Conservation (phyloP, 2,888 invertebrate species). For the Harpalus rubripes region DNA sequence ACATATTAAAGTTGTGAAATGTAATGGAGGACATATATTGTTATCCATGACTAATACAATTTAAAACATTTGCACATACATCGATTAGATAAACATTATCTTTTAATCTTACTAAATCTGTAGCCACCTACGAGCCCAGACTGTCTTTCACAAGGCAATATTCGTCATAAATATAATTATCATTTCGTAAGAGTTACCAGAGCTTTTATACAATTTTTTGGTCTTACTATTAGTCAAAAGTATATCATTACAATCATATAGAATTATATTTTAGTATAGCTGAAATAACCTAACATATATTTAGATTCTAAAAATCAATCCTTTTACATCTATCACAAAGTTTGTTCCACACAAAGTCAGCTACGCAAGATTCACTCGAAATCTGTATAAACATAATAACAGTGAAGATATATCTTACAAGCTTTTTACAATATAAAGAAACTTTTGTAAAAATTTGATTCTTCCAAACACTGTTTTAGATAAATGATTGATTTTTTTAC, state of each 20-base stretch:
- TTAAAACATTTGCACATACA: conserved; percentile 76
- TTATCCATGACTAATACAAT: conserved; percentile 74
- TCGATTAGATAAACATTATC: conserved; percentile 73
- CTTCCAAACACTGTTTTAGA: conserved; percentile 3
- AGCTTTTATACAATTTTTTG: conserved; percentile 45
- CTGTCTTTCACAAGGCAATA: conserved; percentile 64
- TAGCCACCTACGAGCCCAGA: conserved; percentile 19
- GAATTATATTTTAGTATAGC: conserved; percentile 56
- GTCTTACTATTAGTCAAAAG: conserved; percentile 57
- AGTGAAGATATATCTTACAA: conserved; percentile 62
- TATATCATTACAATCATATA: conserved; percentile 46
- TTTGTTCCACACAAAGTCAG: conserved; percentile 56
- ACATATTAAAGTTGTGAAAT: conserved; percentile 67
- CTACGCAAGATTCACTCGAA: conserved; percentile 45
- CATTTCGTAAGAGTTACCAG: conserved; percentile 32
- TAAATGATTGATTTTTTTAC: not conserved
- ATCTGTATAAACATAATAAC: conserved; percentile 60
- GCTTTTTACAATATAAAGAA: conserved; percentile 63
- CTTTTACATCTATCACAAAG: conserved; percentile 63
- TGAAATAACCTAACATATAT: conserved; percentile 49
- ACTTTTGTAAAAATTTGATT: conserved; percentile 39
- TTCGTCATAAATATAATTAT: conserved; percentile 61
- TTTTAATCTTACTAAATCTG: conserved; percentile 54
- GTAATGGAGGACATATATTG: conserved; percentile 77
- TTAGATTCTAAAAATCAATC: conserved; percentile 42